Conservation (phyloP, 1,140 invertebrate genomes). For the Pseudomyrmex pallidus region DNA sequence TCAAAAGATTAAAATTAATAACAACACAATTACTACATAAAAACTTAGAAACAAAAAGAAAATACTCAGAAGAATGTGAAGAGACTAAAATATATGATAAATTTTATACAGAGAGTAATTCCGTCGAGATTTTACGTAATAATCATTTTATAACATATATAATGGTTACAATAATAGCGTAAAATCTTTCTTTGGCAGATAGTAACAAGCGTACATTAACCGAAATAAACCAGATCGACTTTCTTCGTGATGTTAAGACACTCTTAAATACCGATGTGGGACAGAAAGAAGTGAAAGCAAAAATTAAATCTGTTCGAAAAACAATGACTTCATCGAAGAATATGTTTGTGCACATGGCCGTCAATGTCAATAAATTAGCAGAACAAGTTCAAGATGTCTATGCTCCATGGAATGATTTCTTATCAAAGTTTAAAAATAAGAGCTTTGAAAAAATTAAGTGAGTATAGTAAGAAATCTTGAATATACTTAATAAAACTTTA, state of each 20-base stretch:
- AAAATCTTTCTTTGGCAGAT: slow-evolving; percentile 82
- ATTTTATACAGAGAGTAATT: too few species aligned
- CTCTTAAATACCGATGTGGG: slow-evolving; percentile 86
- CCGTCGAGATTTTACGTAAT: too few species aligned
- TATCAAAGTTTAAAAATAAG: slow-evolving; percentile 76
- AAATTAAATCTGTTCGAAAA: slow-evolving; percentile 87
- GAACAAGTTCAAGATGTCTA: slow-evolving; percentile 83
- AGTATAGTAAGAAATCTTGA: slow-evolving; percentile 34
- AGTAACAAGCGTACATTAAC: slow-evolving; percentile 92
- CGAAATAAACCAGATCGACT: too few species aligned
- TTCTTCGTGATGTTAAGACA: slow-evolving; percentile 89
- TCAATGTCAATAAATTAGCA: too few species aligned
- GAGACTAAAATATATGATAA: too few species aligned
- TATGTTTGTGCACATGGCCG: slow-evolving; percentile 90
- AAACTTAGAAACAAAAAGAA: too few species aligned
- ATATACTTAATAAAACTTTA: neutral
- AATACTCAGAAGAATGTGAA: too few species aligned
- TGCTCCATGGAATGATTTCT: slow-evolving; percentile 86
- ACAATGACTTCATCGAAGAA: slow-evolving; percentile 87
- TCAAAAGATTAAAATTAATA: too few species aligned
- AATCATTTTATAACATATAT: too few species aligned
- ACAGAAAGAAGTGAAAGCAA: slow-evolving; percentile 86
- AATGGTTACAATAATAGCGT: too few species aligned
- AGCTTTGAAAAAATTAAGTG: slow-evolving; percentile 79
- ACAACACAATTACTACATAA: too few species aligned